Percentiles rank a stretch among this genome's conserved stretches.
Conservation (phyloP, 2,113 vertebrate species). For the Strix uralensis region DNA sequence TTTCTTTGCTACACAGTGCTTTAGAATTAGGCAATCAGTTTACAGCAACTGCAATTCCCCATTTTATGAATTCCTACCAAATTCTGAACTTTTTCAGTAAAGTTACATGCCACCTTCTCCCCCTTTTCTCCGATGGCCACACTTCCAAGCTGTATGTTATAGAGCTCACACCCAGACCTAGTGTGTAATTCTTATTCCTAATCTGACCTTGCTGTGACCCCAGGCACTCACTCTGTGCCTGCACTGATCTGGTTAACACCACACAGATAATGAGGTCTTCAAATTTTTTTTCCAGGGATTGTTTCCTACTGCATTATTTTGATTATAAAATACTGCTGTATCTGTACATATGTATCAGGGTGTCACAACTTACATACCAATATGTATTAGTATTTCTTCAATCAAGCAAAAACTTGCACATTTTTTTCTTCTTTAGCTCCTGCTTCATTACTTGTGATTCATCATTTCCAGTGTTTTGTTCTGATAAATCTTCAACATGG, state of each 20-base stretch:
- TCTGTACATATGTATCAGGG: slow-evolving; percentile 1
- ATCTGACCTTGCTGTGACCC: not conserved
- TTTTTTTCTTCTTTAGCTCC: slow-evolving; percentile 39
- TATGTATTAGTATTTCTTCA: slow-evolving; percentile 55
- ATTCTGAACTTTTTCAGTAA: not conserved
- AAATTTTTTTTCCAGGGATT: slow-evolving; percentile 10
- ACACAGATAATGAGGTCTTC: slow-evolving; percentile 19
- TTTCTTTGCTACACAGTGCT: not conserved
- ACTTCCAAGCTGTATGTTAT: not conserved
- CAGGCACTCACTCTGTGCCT: not conserved
- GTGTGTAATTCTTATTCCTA: not conserved
- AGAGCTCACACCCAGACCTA: not conserved
- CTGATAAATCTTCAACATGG: slow-evolving; percentile 40
- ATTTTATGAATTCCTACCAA: slow-evolving; percentile 7
- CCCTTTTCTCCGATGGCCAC: not conserved
- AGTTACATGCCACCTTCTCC: not conserved
- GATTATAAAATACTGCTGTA: slow-evolving; percentile 12
- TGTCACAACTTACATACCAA: slow-evolving; percentile 13
- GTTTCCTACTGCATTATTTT: not conserved
- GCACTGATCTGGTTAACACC: not conserved
- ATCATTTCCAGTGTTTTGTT: slow-evolving; percentile 60
- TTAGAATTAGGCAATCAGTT: slow-evolving; percentile 18
- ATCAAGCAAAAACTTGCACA: slow-evolving; percentile 43
- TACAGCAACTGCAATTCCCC: not conserved
- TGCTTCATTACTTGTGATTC: slow-evolving; percentile 62